Percentiles rank a stretch among this genome's conserved stretches.
Evolutionary conservation across 2,888 invertebrate species (phyloP).

Genomic region (Hoplodrina ambigua): DNA sequence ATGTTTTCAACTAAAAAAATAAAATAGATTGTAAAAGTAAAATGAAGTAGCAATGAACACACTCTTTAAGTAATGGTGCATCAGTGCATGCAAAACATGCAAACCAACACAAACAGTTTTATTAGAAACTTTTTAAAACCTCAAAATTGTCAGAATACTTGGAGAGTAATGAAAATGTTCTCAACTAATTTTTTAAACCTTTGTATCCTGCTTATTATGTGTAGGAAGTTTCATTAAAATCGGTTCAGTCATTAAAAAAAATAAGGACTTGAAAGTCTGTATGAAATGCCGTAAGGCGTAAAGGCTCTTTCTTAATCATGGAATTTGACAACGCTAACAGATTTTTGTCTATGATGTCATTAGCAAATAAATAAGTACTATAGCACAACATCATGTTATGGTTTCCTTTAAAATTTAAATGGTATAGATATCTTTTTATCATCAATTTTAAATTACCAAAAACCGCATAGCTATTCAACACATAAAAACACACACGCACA

Average conservation of each 20-base stretch:
- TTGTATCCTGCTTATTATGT: too few species aligned
- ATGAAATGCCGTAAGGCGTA: too few species aligned
- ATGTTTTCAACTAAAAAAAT: constrained; percentile 15
- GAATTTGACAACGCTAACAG: background rate
- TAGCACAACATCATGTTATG: background rate
- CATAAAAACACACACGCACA: constrained; percentile 46
- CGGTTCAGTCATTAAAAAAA: too few species aligned
- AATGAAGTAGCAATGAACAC: constrained; percentile 4
- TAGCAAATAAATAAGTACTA: background rate
- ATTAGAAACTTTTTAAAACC: background rate
- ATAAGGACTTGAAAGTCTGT: too few species aligned
- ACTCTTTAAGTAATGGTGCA: background rate
- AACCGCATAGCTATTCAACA: constrained; percentile 14
- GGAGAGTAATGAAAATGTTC: too few species aligned
- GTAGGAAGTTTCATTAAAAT: too few species aligned
- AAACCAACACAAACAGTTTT: background rate
- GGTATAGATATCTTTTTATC: background rate
- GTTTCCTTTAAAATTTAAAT: background rate
- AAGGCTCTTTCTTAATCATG: background rate
- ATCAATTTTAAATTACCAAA: constrained; percentile 9
- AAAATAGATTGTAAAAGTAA: constrained; percentile 10
- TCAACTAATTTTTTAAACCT: too few species aligned
- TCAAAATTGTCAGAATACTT: background rate
- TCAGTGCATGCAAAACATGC: constrained; percentile 4
- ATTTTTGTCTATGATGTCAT: background rate